phyloP scores from a whole-genome alignment of 2,113 vertebrate genomes.

The Vombatus ursinus region DNA sequence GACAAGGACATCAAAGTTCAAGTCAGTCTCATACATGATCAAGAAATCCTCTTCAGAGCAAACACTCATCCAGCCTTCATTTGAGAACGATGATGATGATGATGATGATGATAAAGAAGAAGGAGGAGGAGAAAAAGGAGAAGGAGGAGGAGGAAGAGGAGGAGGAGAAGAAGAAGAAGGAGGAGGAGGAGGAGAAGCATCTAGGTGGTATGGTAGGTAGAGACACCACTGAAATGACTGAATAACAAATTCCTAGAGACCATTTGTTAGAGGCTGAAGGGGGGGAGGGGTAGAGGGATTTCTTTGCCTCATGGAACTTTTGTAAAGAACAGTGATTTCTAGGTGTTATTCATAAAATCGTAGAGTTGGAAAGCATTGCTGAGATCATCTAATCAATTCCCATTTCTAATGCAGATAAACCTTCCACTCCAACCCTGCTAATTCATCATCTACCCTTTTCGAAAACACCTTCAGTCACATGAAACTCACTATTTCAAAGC shows the following conservation, averaged over 20 bases:
- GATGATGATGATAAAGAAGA: no score
- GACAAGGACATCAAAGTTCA: neutral
- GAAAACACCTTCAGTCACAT: neutral
- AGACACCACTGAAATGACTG: neutral
- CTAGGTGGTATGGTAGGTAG: no score
- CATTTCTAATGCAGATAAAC: neutral
- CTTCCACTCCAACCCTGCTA: neutral
- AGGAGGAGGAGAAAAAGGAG: no score
- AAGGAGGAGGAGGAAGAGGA: no score
- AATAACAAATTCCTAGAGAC: neutral
- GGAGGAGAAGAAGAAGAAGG: no score
- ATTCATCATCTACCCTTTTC: neutral
- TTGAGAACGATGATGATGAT: neutral
- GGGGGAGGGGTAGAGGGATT: neutral
- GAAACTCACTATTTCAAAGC: neutral
- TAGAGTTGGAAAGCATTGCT: neutral
- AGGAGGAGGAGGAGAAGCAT: no score
- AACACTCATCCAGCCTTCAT: neutral
- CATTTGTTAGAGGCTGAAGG: neutral
- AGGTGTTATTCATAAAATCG: neutral
- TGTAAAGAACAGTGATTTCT: neutral
- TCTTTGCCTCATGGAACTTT: neutral
- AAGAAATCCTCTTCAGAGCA: neutral
- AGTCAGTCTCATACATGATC: neutral
- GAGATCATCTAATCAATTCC: neutral